Evolutionary conservation across 1,140 invertebrate species (phyloP), one percentile per base, ranked within the genome.

Genomic region (Magallana gigas): DNA sequence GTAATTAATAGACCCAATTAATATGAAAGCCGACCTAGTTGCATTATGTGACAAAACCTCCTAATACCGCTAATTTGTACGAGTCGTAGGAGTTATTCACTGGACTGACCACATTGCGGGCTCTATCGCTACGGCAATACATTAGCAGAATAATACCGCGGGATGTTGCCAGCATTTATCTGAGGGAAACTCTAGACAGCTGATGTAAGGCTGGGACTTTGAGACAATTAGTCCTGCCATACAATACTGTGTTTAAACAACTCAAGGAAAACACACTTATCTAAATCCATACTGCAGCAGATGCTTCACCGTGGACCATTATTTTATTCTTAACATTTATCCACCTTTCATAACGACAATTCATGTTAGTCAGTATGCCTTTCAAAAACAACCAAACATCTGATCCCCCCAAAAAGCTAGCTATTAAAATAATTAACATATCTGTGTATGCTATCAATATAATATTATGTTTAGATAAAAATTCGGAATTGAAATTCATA

Each of bases 41-140:
- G 68, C 68, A 76, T 76, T 76, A 76, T 76, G 68, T 76, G 68
- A 76, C 68, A 76, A 76, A 76, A 76, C n/a, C 68, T 29, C 68
- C 68, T 29, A 76, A 76, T 76, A 76, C 68, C 68, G 18, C 68
- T 76, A 76, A 76, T 76, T 76, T 76, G 68, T 76, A 29, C 68
- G 5, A 76, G 36, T 76, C 23, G 29, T 76, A 76, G 68, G 68
- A 76, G 68, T 76, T 29, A 76, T 76, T 76, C 68, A 76, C 11
- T 29, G 68, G 68, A 9, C 36, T 76, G 68, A 76, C 68, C 68
- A 76, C 68, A 76, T 29, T 76, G 8, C 8, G 68, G 36, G 36
- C 36, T 48, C 36, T 48, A 76, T 76, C 23, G 11, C 68, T 29
- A 76, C 29, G 68, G 68, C 12, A 29, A 76, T 76, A 76, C 68